A percentile compares a stretch with the other conserved stretches of the same genome.
Conservation (phyloP, 2,888 invertebrate genomes). For the Drosophila stalkeri region DNA sequence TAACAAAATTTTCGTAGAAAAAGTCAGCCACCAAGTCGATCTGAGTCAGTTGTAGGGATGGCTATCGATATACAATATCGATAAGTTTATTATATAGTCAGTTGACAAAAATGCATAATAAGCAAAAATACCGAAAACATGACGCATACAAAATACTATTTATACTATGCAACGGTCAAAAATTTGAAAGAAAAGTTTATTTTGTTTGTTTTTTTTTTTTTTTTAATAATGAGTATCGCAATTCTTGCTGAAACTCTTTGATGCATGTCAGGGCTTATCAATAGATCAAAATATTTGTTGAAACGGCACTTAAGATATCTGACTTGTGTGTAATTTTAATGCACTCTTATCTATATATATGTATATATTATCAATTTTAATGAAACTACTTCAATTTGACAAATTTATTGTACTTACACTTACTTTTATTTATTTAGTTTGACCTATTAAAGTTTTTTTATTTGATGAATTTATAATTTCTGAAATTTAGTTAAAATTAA, state of each 20-base stretch:
- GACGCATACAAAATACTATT: slow-evolving; percentile 18
- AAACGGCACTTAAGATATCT: slow-evolving; percentile 18
- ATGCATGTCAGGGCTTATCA: not conserved
- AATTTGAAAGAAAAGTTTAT: not conserved
- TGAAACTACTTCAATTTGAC: not conserved
- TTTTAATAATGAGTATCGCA: not conserved
- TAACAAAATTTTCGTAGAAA: slow-evolving; percentile 60
- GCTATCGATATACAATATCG: slow-evolving; percentile 40
- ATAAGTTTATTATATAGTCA: slow-evolving; percentile 4
- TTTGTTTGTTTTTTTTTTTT: not conserved
- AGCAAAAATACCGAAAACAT: slow-evolving; percentile 27
- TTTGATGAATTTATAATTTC: not conserved
- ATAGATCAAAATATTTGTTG: not conserved
- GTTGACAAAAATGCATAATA: not conserved
- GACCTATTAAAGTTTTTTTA: not conserved
- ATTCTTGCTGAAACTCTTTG: too few relatives aligned
- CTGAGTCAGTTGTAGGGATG: slow-evolving; percentile 72
- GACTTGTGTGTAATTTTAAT: not conserved
- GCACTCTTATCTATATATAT: not conserved
- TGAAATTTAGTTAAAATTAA: too few relatives aligned
- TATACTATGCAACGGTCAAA: not conserved
- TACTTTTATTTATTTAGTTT: not conserved
- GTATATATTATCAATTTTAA: not conserved
- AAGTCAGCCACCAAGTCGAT: slow-evolving; percentile 69
- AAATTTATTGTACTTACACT: not conserved